A percentile compares a stretch with the other conserved stretches of the same genome.
phyloP scores from a whole-genome alignment of 1,140 invertebrate genomes.

The Leptonema lineaticorne region DNA sequence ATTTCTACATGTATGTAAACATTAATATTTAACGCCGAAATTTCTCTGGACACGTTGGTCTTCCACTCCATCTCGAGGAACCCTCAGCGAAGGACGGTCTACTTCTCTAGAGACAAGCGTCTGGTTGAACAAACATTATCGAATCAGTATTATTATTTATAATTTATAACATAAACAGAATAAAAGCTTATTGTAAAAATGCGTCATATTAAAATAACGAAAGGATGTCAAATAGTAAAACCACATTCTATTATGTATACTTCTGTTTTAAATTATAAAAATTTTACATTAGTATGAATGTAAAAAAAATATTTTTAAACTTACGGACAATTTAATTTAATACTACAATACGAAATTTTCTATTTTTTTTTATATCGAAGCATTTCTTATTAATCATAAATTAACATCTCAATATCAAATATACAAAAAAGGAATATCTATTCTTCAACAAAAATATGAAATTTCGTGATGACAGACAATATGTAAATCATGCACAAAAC shows the following conservation, averaged over 20 bases:
- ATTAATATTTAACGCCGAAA: too few relatives aligned
- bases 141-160: conserved; percentile 10
- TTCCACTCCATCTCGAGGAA: too few relatives aligned
- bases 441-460: conserved; percentile 8
- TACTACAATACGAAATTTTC: not conserved
- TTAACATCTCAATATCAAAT: conserved; percentile 11
- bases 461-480: conserved; percentile 8
- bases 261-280: conserved; percentile 14
- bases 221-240: conserved; percentile 16
- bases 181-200: not conserved
- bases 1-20: too few relatives aligned
- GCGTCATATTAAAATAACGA: too few relatives aligned
- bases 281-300: conserved; percentile 25
- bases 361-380: conserved; percentile 4
- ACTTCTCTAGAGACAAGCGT: conserved; percentile 19
- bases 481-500: conserved; percentile 7
- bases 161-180: not conserved
- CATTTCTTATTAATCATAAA: conserved; percentile 1
- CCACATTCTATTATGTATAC: conserved; percentile 24
- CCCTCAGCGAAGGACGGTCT: not conserved
- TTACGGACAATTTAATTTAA: conserved; percentile 7
- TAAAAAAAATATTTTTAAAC: conserved; percentile 21
- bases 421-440: conserved; percentile 24
- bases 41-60: too few relatives aligned
- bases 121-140: conserved; percentile 25